Conservation (phyloP, 2,888 invertebrate genomes). For the Cosmorhoe ocellata region DNA sequence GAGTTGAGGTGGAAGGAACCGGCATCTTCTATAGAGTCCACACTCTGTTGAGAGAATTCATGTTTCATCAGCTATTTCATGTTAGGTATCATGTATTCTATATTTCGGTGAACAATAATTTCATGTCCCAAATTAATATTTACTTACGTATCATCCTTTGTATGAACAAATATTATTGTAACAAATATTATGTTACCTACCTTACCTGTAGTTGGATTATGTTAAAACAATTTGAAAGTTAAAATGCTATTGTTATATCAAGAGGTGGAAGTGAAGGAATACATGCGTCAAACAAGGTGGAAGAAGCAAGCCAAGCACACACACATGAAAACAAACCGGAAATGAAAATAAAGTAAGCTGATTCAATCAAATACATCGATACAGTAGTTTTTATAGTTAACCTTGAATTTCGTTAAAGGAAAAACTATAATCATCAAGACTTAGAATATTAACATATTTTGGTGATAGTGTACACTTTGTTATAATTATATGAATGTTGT, state of each 20-base stretch:
- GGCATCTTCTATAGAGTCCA: conserved; percentile 92
- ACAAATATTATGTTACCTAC: too few species aligned
- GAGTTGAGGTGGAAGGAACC: conserved; percentile 88
- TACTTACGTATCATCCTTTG: too few species aligned
- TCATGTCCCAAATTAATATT: too few species aligned
- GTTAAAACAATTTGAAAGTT: neutral
- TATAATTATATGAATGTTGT: conserved; percentile 14
- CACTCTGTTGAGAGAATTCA: conserved; percentile 83
- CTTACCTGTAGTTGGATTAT: conserved; percentile 2
- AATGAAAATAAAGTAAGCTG: conserved; percentile 23
- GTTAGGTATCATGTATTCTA: too few species aligned
- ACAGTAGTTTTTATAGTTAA: conserved; percentile 1
- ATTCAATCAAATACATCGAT: conserved; percentile 2
- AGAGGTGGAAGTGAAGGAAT: conserved; percentile 20
- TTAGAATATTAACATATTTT: conserved; percentile 7
- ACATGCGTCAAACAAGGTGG: conserved; percentile 36
- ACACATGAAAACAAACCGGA: conserved; percentile 9
- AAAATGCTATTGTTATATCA: conserved; percentile 1
- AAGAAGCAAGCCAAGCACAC: conserved; percentile 41
- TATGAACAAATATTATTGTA: too few species aligned
- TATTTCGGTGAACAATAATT: neutral
- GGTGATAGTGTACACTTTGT: conserved; percentile 3
- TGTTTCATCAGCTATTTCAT: conserved; percentile 22
- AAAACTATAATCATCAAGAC: neutral
- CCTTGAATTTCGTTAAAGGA: neutral